These are phyloP conservation scores for Himantopus leucocephalus DNA, from an alignment of 2,113 vertebrate species.

Conservation along the genomic window DNA sequence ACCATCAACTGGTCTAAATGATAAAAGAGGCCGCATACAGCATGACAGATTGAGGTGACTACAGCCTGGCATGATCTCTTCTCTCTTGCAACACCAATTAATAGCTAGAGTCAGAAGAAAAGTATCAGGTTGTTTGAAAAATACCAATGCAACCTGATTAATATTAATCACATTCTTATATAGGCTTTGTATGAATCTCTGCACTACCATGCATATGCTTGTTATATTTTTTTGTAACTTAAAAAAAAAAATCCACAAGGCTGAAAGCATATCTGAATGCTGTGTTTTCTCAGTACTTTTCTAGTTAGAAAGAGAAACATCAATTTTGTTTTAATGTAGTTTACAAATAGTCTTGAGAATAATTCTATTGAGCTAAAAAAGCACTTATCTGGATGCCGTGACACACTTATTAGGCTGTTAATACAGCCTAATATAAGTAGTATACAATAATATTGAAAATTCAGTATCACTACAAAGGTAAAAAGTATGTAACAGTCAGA, in stretches of 20 bases:
- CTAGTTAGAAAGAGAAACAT: not conserved
- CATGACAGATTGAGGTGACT: not conserved
- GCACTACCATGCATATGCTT: not conserved
- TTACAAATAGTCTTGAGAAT: not conserved
- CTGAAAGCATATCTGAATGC: not conserved
- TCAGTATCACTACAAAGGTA: not conserved
- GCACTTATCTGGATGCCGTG: not conserved
- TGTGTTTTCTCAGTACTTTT: not conserved
- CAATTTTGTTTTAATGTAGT: not conserved
- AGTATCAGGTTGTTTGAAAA: not conserved
- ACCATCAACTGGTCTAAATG: not conserved
- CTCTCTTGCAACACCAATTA: not conserved
- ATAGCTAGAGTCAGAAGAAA: not conserved
- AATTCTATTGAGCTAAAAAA: not conserved
- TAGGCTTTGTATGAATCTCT: not conserved
- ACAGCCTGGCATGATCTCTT: not conserved
- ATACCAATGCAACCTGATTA: not conserved
- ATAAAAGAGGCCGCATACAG: not conserved
- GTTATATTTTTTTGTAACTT: not conserved
- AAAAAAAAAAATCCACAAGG: not conserved
- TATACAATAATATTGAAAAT: not conserved
- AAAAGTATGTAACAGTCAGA: not conserved
- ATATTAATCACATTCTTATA: not conserved
- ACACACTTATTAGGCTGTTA: not conserved
- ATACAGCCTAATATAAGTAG: not conserved